Base-by-base conservation (phyloP, 2,888 invertebrate genomes). In the Zootermopsis nevadensis region DNA sequence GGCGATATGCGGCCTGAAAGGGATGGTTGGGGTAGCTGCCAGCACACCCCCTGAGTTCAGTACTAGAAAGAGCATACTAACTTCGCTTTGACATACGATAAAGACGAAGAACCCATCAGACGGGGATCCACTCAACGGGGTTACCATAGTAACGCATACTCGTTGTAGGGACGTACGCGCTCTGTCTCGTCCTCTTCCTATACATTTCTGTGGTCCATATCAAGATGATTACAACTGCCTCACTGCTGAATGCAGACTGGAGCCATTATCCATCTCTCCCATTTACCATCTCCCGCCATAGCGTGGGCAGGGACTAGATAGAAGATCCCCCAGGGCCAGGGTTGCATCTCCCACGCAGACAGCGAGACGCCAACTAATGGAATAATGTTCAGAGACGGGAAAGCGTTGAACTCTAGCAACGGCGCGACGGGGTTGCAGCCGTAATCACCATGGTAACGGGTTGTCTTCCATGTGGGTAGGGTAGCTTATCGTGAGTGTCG, bases 41-140 rank as follows among this genome's bases (percentile, higher is more conserved):
- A n/a, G n/a, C n/a, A n/a, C n/a, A n/a, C n/a, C n/a, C n/a, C n/a
- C n/a, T n/a, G 1, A n/a, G 27, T n/a, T 60, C 60, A 60, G n/a
- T 60, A 60, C n/a, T 12, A 60, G 7, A n/a, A 60, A 27, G 12
- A n/a, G 55, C 12, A 4, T 2, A 60, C 3, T 8, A 60, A 0
- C 27, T 6, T 60, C 60, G n/a, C 60, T 60, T 27, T 27, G 60
- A 60, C 60, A 60, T n/a, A n/a, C n/a, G n/a, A n/a, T n/a, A 60
- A 60, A 60, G n/a, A 60, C 60, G 8, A 60, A 60, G 60, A n/a
- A 60, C 60, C 60, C n/a, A 60, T 60, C n/a, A 60, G 60, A 60
- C 6, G 60, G 60, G n/a, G 60, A 27, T 60, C 60, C n/a, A n/a
- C 60, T 2, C 4, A n/a, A n/a, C n/a, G 60, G 60, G 60, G 60